Base-by-base conservation (phyloP, 1,140 invertebrate genomes). In the Anastatus disparis region DNA sequence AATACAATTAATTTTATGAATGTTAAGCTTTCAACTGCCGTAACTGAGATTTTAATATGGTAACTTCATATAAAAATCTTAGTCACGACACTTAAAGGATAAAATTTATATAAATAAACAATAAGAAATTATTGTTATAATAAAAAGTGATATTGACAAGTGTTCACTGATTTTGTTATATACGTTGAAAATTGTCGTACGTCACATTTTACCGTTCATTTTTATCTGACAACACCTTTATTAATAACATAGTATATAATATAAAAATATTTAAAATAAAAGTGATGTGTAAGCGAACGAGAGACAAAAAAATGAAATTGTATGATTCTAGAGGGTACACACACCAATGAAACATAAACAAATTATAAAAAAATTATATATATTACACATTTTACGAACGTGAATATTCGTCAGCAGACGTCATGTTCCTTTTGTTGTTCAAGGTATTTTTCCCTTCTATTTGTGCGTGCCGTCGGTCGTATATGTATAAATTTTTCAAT, bases 381-480 rank as follows among this genome's bases (percentile, higher is more conserved):
- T 8, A 46, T 8, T 46, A 17, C n/a, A 62, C 26, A 63, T 17
- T 26, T 70, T 56, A 15, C 9, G 35, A 42, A 69, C 29, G 24
- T 53, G 56, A 69, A 53, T 8, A 59, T 38, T 22, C 9, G 48
- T 52, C 35, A 15, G 15, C 38, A 70, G 20, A 63, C 38, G 35
- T 55, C 50, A 46, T 70, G 38, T 70, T 62, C 46, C 20, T 55
- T 70, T 46, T 55, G 58, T 64, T 40, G 17, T 62, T 62, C 35
- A 63, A 70, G 20, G 20, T 55, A 70, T 70, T 38, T 62, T 70
- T 56, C 52, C 59, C 61, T 42, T 64, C 42, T n/a, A n/a, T n/a
- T n/a, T 70, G 26, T 64, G 42, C 29, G 50, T 64, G 52, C n/a
- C 24, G 53, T 70, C 59, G 42, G 40, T 50, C 59, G 42, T 59